phyloP scores from a whole-genome alignment of 2,888 invertebrate species.

The Ariolimax columbianus region DNA sequence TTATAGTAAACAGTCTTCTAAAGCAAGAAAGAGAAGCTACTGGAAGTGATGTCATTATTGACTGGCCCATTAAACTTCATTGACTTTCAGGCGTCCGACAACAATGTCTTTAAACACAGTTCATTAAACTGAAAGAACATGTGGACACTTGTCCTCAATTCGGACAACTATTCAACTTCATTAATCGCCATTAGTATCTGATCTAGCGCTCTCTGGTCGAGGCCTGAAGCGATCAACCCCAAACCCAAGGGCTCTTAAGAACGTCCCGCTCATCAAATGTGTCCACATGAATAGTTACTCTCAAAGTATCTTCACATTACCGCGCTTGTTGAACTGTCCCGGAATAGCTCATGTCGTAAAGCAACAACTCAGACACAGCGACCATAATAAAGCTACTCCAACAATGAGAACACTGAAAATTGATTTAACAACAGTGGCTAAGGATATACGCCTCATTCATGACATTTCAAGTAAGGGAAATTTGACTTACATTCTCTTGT shows the following conservation, averaged over 20 bases:
- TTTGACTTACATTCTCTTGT: no score
- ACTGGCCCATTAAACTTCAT: background rate
- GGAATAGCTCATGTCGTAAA: background rate
- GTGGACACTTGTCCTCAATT: conserved; percentile 4
- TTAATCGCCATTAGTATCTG: background rate
- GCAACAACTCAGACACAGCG: background rate
- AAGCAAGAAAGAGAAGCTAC: background rate
- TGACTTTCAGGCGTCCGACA: background rate
- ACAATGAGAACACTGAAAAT: background rate
- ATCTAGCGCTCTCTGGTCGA: background rate
- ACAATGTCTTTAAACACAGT: background rate
- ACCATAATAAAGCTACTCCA: background rate
- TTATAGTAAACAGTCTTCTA: background rate
- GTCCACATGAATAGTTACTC: background rate
- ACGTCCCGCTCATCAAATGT: background rate
- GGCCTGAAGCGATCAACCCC: background rate
- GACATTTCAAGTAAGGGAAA: background rate
- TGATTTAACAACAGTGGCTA: background rate
- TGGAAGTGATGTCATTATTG: background rate
- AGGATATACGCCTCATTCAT: background rate
- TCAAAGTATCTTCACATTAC: background rate
- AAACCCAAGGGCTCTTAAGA: background rate
- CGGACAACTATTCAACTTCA: background rate
- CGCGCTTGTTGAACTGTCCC: background rate
- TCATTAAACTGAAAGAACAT: background rate